Evolutionary conservation across 2,113 vertebrate species (phyloP), one percentile per base, ranked within the genome.

Genomic region (Anthoscopus minutus): DNA sequence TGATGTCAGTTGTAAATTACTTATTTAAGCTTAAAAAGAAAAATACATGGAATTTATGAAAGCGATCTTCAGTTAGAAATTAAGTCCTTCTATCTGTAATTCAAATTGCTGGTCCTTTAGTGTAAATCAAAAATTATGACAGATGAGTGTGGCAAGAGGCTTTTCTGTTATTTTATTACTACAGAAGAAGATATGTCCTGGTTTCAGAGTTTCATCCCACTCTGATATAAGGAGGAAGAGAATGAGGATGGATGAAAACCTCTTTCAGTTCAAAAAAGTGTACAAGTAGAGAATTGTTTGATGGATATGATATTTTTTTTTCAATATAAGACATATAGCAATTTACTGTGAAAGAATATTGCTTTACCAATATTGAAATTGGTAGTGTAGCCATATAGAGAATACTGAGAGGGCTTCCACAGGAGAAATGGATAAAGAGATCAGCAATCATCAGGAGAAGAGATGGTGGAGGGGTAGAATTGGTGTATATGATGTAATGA

Each of bases 401-500:
- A 66, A 31, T 62, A 42, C 10, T 42, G 38, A 10, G 35, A 25
- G 13, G 17, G 1, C 2, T 85, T 74, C 19, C 33, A 53, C 16
- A 15, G 45, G 17, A 79, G 11, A 67, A 92, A 48, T 48, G 0
- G 45, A 45, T 54, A 51, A 72, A 71, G 11, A 82, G 5, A 72
- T 4, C 15, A 77, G 19, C 22, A 90, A 5, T 37, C 0, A 1
- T 73, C 35, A 78, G 31, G 6, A 66, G 37, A 62, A 54, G 1
- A 58, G 30, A 25, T 35, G 23, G 15, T 48, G 16, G 53, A 45
- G 24, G 5, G 14, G 3, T 45, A 71, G 50, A 70, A 45, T 4
- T 50, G 5, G 53, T 58, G 24, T 70, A 15, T 78, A 15, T 0
- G 0, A n/a, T 61, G 24, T 7, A 64, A 45, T 20, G 11, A 50